phyloP scores from a whole-genome alignment of 2,797 vertebrate genomes.

The Anniella stebbinsi region DNA sequence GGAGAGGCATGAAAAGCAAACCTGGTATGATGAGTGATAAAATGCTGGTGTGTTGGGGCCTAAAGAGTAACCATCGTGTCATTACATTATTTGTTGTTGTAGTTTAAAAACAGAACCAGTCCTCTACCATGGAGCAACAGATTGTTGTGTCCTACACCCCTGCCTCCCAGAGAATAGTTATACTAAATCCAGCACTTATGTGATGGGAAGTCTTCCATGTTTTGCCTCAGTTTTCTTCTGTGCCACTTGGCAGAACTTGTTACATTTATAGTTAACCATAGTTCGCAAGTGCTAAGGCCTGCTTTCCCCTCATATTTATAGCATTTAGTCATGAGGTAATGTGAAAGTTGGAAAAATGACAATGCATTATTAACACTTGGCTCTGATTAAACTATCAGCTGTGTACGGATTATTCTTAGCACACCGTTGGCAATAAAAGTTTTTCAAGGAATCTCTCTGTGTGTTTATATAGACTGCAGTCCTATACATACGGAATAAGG shows the following conservation, averaged over 20 bases:
- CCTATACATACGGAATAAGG: not conserved
- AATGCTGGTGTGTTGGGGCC: too few relatives aligned
- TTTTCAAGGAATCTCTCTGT: not conserved
- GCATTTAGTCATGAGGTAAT: constrained; percentile 1
- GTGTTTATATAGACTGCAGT: not conserved
- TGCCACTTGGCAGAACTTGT: not conserved
- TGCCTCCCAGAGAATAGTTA: not conserved
- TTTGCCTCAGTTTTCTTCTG: not conserved
- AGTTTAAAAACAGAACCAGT: not conserved
- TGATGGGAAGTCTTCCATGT: not conserved
- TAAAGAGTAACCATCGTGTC: not conserved
- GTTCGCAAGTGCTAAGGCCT: not conserved
- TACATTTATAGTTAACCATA: constrained; percentile 9
- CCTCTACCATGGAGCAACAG: not conserved
- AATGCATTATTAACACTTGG: not conserved
- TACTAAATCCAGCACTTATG: constrained; percentile 5
- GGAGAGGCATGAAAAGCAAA: too few relatives aligned
- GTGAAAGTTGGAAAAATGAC: not conserved
- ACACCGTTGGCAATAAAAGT: not conserved
- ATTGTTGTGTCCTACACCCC: not conserved
- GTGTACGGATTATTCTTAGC: not conserved
- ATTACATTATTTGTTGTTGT: not conserved
- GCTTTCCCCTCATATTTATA: not conserved
- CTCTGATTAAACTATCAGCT: not conserved
- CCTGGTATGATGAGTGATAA: too few relatives aligned